phyloP scores from a whole-genome alignment of 2,113 vertebrate genomes.

The Ifrita kowaldi region DNA sequence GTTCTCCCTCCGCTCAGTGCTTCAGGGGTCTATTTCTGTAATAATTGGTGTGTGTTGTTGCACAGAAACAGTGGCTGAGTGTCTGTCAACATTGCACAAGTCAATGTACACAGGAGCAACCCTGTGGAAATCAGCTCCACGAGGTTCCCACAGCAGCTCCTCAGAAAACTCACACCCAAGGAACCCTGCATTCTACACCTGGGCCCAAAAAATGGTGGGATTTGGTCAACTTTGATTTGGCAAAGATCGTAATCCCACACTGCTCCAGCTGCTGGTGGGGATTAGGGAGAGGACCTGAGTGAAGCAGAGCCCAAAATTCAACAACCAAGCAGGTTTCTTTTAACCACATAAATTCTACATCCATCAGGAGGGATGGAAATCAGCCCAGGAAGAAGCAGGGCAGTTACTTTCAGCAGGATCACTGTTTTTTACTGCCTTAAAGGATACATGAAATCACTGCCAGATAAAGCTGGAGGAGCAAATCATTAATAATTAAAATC shows the following conservation, averaged over 20 bases:
- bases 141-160: background rate
- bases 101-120: background rate
- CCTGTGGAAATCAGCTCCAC: background rate
- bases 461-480: background rate
- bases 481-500: background rate
- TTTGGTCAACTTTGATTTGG: background rate
- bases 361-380: background rate
- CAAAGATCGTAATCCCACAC: background rate
- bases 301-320: background rate
- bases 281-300: background rate
- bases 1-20: background rate
- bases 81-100: constrained; percentile 23
- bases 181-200: rapidly evolving
- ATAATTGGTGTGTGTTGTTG: background rate
- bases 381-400: background rate
- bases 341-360: background rate
- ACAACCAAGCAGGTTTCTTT: background rate
- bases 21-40: constrained; percentile 46
- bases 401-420: background rate
- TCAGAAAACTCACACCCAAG: background rate
- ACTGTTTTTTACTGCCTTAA: background rate
- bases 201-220: background rate
- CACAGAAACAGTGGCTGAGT: constrained; percentile 1
- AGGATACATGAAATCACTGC: background rate
- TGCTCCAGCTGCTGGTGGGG: background rate